Evolutionary conservation across 2,797 vertebrate species (phyloP).

Genomic region (Phaenicophaeus curvirostris): DNA sequence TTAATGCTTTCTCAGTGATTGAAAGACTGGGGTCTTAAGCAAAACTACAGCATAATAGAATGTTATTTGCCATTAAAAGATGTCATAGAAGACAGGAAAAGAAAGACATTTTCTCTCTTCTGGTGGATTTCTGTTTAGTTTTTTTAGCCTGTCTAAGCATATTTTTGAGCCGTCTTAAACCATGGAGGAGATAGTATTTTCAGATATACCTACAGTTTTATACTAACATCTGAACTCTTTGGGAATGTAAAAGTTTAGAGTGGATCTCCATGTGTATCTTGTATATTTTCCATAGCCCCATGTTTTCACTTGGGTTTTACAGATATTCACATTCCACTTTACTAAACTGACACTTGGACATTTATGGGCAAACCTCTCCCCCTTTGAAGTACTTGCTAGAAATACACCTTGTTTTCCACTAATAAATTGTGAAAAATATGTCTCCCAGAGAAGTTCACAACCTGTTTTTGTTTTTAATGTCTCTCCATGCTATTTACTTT

Average conservation of each 20-base stretch:
- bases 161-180: constrained; percentile 5
- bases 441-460: neutral
- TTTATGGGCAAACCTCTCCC: neutral
- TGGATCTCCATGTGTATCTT: neutral
- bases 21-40: neutral
- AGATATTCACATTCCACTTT: constrained; percentile 28
- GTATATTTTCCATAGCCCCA: constrained; percentile 4
- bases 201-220: too few relatives aligned
- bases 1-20: neutral
- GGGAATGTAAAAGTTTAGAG: neutral
- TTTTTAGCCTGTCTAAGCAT: neutral
- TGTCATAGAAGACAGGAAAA: neutral
- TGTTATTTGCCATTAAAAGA: neutral
- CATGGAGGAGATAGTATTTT: neutral
- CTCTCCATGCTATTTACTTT: neutral
- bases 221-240: constrained; percentile 7
- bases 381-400: neutral
- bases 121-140: constrained; percentile 13
- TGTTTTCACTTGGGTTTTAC: constrained; percentile 16
- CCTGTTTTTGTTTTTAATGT: neutral
- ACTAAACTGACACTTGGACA: neutral
- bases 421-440: neutral
- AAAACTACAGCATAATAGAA: neutral
- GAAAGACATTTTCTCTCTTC: constrained; percentile 1
- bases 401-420: constrained; percentile 1